phyloP scores from a whole-genome alignment of 2,113 vertebrate species.

The Damaliscus lunatus region DNA sequence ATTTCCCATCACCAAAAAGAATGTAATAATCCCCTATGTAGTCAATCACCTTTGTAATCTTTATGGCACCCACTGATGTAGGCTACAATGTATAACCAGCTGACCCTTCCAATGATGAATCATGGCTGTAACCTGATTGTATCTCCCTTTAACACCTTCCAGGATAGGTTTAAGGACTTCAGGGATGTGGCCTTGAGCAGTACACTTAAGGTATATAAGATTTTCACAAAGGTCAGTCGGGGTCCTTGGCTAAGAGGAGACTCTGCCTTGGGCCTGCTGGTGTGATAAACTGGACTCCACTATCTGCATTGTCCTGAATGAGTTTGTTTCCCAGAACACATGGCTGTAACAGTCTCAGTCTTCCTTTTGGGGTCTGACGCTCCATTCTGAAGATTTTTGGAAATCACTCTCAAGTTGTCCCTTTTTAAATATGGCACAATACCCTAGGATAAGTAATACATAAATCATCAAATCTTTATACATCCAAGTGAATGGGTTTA shows the following conservation, averaged over 20 bases:
- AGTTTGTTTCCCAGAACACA: neutral
- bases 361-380: neutral
- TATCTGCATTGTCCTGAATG: neutral
- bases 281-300: neutral
- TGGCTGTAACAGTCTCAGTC: neutral
- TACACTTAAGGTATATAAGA: neutral
- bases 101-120: neutral
- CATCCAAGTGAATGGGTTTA: neutral
- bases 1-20: neutral
- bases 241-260: neutral
- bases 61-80: neutral
- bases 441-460: neutral
- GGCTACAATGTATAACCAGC: neutral
- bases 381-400: neutral
- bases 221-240: neutral
- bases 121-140: neutral
- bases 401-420: neutral
- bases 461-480: neutral
- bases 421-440: slow-evolving; percentile 11
- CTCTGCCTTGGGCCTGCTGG: neutral
- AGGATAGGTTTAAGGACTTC: neutral
- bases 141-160: neutral
- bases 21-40: neutral
- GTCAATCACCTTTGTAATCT: neutral
- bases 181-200: neutral